Percentiles rank a stretch among this genome's conserved stretches.
phyloP scores from a whole-genome alignment of 2,797 vertebrate genomes.

The Pseudopleuronectes americanus region DNA sequence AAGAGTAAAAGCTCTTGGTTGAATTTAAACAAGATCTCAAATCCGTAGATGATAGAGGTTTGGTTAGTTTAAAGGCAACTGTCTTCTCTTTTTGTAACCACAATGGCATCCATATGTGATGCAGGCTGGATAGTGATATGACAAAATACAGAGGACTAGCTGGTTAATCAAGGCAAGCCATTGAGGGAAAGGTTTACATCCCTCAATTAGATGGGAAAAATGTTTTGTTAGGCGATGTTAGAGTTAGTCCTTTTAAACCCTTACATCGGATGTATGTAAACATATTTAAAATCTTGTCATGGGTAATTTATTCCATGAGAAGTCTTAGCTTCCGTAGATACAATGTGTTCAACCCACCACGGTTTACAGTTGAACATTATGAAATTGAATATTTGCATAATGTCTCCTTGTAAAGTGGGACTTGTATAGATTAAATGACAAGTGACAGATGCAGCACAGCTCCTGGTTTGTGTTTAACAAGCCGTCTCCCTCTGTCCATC shows the following conservation, averaged over 20 bases:
- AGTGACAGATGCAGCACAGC: constrained; percentile 3
- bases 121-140: neutral
- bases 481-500: constrained; percentile 23
- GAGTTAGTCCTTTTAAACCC: neutral
- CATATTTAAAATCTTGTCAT: too few relatives aligned
- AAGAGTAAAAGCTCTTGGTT: neutral
- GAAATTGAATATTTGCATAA: too few relatives aligned
- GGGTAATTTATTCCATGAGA: too few relatives aligned
- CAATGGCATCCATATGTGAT: neutral
- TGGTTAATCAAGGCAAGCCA: neutral
- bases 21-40: constrained; percentile 9
- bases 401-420: too few relatives aligned
- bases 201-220: too few relatives aligned
- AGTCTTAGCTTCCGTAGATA: too few relatives aligned
- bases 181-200: too few relatives aligned
- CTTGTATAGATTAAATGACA: too few relatives aligned
- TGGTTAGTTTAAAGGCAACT: neutral
- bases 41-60: neutral
- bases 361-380: too few relatives aligned
- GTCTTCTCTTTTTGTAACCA: neutral
- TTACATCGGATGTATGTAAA: too few relatives aligned
- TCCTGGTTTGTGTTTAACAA: constrained; percentile 15
- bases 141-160: neutral
- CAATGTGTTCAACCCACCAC: too few relatives aligned
- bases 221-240: too few relatives aligned